Base-by-base conservation (phyloP, 23 tunicate genomes). In the Botrylloides violaceus region DNA sequence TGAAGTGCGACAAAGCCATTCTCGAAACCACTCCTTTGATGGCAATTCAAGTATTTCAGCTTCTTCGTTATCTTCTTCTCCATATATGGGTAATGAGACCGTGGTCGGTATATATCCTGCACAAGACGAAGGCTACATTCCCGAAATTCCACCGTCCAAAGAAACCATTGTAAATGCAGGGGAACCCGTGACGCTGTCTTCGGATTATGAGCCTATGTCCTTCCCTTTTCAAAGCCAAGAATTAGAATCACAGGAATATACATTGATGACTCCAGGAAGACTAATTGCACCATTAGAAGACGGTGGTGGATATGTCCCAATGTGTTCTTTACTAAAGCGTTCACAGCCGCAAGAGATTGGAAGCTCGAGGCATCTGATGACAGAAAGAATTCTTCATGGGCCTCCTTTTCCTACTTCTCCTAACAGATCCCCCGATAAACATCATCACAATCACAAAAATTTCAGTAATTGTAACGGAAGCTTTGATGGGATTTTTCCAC, bases 271-370 rank as follows among this genome's bases (percentile, higher is more conserved):
- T n/a, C 79, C 85, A 3, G 38, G 34, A 15, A 59, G 70, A 29
- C 29, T 28, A 4, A 9, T 29, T 27, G 70, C 36, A 29, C 56
- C 58, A 7, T 35, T 56, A 23, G 58, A 39, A 37, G 56, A 37
- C 22, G 37, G 22, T 35, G 26, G 31, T 29, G 86, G 84, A 66
- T 87, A 87, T 58, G 95, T 87, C 2, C 86, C 86, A 22, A 87
- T 87, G 95, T 75, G 84, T 5, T 36, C 95, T 3, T 59, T 80
- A 27, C n/a, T n/a, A n/a, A 29, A 29, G 0, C 60, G 49, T 32
- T 87, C 95, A 21, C 47, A 26, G 49, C 95, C 95, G 18, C 79
- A 87, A 71, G 95, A 87, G 36, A 87, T 87, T 53, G 66, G 63
- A 2, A 33, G 50, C 47, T 26, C 56, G 20, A 39, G 74, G 37